Conservation (phyloP, 2,113 vertebrate species). For the Jaculus jaculus region DNA sequence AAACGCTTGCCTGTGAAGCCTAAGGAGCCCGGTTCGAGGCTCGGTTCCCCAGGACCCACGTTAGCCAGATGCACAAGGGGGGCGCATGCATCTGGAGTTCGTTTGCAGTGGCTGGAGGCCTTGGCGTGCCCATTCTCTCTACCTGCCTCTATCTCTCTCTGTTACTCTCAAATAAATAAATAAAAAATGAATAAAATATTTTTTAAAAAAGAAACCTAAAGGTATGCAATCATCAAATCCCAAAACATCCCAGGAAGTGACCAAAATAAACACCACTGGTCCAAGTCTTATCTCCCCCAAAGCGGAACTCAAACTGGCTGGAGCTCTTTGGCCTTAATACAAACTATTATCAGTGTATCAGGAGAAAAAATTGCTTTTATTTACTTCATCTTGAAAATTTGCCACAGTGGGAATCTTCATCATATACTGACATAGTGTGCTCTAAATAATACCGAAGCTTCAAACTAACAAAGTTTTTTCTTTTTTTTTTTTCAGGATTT, state of each 20-base stretch:
- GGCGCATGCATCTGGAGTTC: too few relatives aligned
- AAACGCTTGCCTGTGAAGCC: too few relatives aligned
- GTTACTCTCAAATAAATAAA: too few relatives aligned
- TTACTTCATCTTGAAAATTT: background rate
- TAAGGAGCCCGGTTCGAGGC: too few relatives aligned
- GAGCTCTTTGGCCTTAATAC: background rate
- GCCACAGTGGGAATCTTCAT: background rate
- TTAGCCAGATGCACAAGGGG: too few relatives aligned
- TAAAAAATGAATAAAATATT: too few relatives aligned
- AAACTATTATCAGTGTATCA: constrained; percentile 2
- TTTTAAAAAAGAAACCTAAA: constrained; percentile 61
- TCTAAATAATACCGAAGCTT: background rate
- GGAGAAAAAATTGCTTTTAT: background rate
- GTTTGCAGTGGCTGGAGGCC: too few relatives aligned
- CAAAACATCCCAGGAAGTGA: constrained; percentile 41
- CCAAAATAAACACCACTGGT: constrained; percentile 36
- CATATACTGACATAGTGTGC: background rate
- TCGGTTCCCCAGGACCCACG: too few relatives aligned
- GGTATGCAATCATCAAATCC: constrained; percentile 51
- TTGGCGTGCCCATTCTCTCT: too few relatives aligned
- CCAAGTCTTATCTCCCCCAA: background rate
- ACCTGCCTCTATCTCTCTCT: too few relatives aligned
- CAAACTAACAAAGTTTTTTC: constrained; percentile 18
- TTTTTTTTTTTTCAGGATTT: constrained; percentile 1
- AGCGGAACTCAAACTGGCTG: constrained; percentile 17